Base-by-base conservation (phyloP, 2,797 vertebrate genomes). In the Enteromius afrohamiltoni region DNA sequence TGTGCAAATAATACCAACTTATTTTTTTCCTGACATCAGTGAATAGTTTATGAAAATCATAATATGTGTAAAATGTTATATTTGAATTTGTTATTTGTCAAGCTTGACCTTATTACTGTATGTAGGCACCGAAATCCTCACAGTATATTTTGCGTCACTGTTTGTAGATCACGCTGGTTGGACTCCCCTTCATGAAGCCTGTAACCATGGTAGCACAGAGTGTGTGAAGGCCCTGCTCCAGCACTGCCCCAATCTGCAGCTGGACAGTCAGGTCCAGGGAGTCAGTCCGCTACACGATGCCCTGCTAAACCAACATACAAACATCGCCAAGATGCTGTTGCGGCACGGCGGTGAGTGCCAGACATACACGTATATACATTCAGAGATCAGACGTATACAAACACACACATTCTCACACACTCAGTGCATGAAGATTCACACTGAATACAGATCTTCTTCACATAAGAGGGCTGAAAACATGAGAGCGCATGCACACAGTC, bases 171-270 rank as follows among this genome's bases (percentile, higher is more conserved):
- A 97, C 88, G 97, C 95, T 89, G 98, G 98, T 91, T 99, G 98
- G 98, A 98, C 97, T 6, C 97, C 98, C 85, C 93, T 99, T 90
- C 98, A 99, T 89, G 98, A 98, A 95, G 98, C 97, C 26, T 99
- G 97, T 95, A 98, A 98, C 95, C 96, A 98, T 90, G 98, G 98
- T 90, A 97, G 96, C 95, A 93, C 92, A 65, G 95, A 94, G 60
- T 98, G 97, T 90, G 97, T 98, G 92, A 93, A 88, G 90, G 96
- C 96, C 91, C 94, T 99, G 93, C 93, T 99, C 87, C 94, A 91
- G 47, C 95, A 95, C 88, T 95, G 91, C 90, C 96, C 96, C 69
- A 89, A 94, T 91, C 96, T 97, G 79, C 91, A 96, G 90, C 93
- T 99, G 86, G 93, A 94, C 90, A 95, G 89, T 93, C 94, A 96